These are phyloP conservation scores for Drosophila tsacasi DNA, from an alignment of 1,140 invertebrate genomes.

Conservation along the genomic window DNA sequence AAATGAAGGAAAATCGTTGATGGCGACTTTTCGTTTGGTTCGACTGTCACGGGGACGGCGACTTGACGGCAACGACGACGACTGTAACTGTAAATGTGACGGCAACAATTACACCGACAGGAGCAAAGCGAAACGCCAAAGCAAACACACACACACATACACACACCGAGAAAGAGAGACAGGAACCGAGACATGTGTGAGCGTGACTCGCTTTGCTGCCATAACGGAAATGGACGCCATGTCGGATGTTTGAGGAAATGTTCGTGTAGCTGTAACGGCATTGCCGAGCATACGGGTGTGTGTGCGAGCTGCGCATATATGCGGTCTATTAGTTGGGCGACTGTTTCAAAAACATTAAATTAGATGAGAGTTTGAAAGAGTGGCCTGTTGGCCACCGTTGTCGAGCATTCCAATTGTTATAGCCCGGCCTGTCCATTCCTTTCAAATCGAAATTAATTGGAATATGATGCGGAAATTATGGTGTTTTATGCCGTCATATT, in stretches of 20 bases:
- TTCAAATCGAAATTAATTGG: conserved; percentile 32
- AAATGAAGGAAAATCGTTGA: conserved; percentile 59
- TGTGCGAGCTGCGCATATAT: conserved; percentile 29
- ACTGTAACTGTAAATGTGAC: conserved; percentile 31
- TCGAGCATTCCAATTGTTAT: conserved; percentile 24
- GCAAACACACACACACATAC: conserved; percentile 22
- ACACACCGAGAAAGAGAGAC: background rate
- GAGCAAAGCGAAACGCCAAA: conserved; percentile 33
- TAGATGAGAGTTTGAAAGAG: conserved; percentile 28
- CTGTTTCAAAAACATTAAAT: conserved; percentile 40
- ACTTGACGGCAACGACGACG: conserved; percentile 55
- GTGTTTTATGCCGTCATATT: conserved; percentile 4
- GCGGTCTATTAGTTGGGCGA: conserved; percentile 38
- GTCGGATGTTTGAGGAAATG: conserved; percentile 80
- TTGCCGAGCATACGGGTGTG: conserved; percentile 16
- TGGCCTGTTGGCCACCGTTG: conserved; percentile 17
- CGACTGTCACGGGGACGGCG: conserved; percentile 54
- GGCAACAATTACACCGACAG: conserved; percentile 53
- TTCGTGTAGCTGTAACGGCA: conserved; percentile 69
- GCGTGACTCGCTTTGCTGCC: conserved; percentile 62
- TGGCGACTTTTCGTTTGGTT: conserved; percentile 44
- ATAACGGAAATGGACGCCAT: conserved; percentile 81
- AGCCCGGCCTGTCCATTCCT: background rate
- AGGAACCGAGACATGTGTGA: conserved; percentile 18
- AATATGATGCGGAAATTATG: conserved; percentile 23